Conservation (phyloP, 2,113 vertebrate species). For the Pelecanus crispus region DNA sequence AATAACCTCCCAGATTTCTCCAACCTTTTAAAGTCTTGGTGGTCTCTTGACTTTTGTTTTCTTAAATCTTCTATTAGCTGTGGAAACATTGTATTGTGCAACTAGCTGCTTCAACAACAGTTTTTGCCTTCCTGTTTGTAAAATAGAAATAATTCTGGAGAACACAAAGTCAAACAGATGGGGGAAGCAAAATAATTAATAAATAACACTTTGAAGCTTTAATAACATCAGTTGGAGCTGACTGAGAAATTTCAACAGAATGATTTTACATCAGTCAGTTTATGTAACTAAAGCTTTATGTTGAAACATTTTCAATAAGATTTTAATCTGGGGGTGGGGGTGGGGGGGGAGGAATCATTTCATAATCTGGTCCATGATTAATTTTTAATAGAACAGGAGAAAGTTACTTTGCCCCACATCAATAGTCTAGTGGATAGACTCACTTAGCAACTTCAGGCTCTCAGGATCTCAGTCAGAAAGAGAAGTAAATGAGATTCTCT, state of each 20-base stretch:
- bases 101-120: background rate
- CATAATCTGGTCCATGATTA: background rate
- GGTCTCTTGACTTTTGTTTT: background rate
- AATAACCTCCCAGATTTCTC: background rate
- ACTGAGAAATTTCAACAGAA: background rate
- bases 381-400: background rate
- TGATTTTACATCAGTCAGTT: background rate
- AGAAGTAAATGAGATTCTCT: background rate
- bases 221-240: background rate
- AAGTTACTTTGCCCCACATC: background rate
- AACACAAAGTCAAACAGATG: background rate
- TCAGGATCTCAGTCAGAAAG: background rate
- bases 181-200: background rate
- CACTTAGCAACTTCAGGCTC: background rate
- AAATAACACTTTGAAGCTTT: background rate
- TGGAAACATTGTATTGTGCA: background rate
- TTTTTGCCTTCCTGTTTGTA: background rate
- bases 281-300: background rate
- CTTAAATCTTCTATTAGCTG: background rate
- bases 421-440: background rate
- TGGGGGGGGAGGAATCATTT: no score
- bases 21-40: background rate
- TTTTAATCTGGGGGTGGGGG: background rate
- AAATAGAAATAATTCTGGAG: background rate
- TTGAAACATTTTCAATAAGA: background rate